phyloP scores from a whole-genome alignment of 2,888 invertebrate species.

The Byasa hedistus region DNA sequence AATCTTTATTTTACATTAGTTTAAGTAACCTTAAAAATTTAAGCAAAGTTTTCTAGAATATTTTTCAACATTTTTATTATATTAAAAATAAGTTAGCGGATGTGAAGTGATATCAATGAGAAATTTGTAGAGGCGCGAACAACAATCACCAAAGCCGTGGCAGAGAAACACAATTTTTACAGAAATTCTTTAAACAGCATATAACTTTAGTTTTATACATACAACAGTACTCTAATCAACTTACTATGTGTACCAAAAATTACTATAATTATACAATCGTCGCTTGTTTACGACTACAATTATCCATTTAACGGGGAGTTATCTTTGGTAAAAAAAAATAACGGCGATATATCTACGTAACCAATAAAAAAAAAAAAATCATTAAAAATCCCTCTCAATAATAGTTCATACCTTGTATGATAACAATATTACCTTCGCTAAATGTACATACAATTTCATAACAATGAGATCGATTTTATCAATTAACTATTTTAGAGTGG shows the following conservation, averaged over 20 bases:
- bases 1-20: slow-evolving; percentile 62
- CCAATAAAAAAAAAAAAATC: slow-evolving; percentile 53
- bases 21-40: slow-evolving; percentile 52
- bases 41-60: slow-evolving; percentile 39
- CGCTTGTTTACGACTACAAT: slow-evolving; percentile 48
- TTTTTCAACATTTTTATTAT: slow-evolving; percentile 32
- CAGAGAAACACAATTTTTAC: slow-evolving; percentile 44
- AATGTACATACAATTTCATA: slow-evolving; percentile 63
- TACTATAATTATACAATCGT: slow-evolving; percentile 48
- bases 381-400: slow-evolving; percentile 46
- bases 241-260: slow-evolving; percentile 67
- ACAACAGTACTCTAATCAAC: slow-evolving; percentile 66
- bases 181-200: slow-evolving; percentile 49
- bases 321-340: slow-evolving; percentile 73
- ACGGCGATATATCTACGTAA: slow-evolving; percentile 50
- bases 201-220: slow-evolving; percentile 51
- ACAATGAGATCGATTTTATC: slow-evolving; percentile 78
- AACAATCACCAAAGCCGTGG: slow-evolving; percentile 55
- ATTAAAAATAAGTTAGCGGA: slow-evolving; percentile 34
- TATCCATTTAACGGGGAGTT: slow-evolving; percentile 62
- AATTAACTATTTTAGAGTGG: slow-evolving; percentile 57
- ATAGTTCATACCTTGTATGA: slow-evolving; percentile 79
- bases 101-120: slow-evolving; percentile 31
- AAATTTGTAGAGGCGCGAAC: slow-evolving; percentile 44
- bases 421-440: slow-evolving; percentile 72